Percentiles rank a stretch among this genome's conserved stretches.
Evolutionary conservation across 1,140 invertebrate genomes (phyloP).

Genomic region (Tetramorium simillimum): DNA sequence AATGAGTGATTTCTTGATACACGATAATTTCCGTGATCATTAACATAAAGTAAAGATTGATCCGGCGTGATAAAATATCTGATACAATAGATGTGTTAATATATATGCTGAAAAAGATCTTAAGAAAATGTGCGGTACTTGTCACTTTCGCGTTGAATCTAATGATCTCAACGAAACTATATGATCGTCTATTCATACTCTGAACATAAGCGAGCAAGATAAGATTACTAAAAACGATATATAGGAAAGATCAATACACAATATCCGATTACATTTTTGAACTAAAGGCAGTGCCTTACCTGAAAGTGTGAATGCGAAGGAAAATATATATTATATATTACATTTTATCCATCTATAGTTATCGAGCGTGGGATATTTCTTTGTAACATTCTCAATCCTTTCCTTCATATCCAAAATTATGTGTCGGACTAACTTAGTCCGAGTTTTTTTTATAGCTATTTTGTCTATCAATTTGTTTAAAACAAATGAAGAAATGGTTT

Average conservation of each 20-base stretch:
- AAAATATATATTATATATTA: slow-evolving; percentile 27
- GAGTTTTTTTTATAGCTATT: neutral
- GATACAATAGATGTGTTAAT: neutral
- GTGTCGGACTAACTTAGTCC: neutral
- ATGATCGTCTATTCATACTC: neutral
- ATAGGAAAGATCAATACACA: slow-evolving; percentile 1
- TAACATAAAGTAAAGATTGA: neutral
- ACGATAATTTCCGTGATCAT: neutral
- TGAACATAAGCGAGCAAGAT: neutral
- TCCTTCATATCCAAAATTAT: neutral
- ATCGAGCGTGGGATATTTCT: slow-evolving; percentile 1
- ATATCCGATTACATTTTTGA: slow-evolving; percentile 4
- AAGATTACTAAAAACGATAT: neutral
- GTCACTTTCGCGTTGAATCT: neutral
- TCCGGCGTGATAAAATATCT: neutral
- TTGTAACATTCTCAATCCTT: neutral
- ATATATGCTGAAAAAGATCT: neutral
- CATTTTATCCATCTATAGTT: slow-evolving; percentile 34
- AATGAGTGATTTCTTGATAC: slow-evolving; percentile 1
- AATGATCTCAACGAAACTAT: slow-evolving; percentile 1
- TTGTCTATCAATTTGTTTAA: neutral
- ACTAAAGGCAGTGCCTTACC: slow-evolving; percentile 48
- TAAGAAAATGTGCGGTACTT: neutral
- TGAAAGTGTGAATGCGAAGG: slow-evolving; percentile 2
- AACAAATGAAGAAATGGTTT: neutral